Evolutionary conservation across 2,888 invertebrate genomes (phyloP).

Genomic region (Drosophila pseudotalamancana): DNA sequence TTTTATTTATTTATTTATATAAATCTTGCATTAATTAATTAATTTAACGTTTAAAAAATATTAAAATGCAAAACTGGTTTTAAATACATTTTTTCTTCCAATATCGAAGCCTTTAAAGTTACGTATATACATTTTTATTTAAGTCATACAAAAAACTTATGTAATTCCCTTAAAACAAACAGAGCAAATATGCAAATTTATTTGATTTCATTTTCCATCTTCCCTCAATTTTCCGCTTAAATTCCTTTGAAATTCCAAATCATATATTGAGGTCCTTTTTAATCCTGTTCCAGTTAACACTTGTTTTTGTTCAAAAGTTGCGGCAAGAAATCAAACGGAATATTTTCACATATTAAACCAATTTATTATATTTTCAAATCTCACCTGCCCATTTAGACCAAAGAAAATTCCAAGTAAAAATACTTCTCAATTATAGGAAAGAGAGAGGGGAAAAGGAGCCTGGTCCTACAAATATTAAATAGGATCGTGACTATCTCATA

Average conservation of each 20-base stretch:
- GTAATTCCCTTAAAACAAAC: too few species aligned
- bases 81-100: too few species aligned
- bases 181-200: constrained; percentile 3
- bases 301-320: constrained; percentile 35
- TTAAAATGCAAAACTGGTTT: too few species aligned
- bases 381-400: constrained; percentile 63
- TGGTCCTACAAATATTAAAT: constrained; percentile 35
- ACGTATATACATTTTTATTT: too few species aligned
- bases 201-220: neutral
- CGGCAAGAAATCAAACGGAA: constrained; percentile 59
- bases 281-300: constrained; percentile 20
- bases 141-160: too few species aligned
- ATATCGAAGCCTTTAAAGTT: too few species aligned
- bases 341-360: constrained; percentile 45
- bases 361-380: constrained; percentile 55
- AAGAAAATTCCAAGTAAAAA: constrained; percentile 67
- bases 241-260: neutral
- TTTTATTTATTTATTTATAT: too few species aligned
- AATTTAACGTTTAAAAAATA: too few species aligned
- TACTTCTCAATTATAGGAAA: constrained; percentile 57
- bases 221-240: too few species aligned
- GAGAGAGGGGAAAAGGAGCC: neutral
- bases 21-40: too few species aligned
- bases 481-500: constrained; percentile 52
- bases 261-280: constrained; percentile 4